Evolutionary conservation across 2,888 invertebrate species (phyloP), one percentile per base, ranked within the genome.

Genomic region (Tholera decimalis): DNA sequence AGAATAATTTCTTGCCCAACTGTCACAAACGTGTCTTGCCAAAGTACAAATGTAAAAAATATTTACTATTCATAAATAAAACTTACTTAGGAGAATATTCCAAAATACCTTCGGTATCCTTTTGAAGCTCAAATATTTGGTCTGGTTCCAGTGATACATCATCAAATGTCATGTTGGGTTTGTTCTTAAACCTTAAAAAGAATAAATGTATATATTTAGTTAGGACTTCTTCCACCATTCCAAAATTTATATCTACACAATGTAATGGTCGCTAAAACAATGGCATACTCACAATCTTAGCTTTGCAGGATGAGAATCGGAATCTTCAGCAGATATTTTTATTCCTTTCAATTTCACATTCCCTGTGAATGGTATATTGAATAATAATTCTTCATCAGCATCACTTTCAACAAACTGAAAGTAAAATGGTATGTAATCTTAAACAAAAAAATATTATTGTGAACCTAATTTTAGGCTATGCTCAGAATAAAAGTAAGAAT

Each of bases 281-380:
- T 33, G 35, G 20, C 50, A 33, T 77, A 96, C 97, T 97, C 95
- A 99, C 98, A 99, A 88, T 96, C 98, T 97, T 93, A 99, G 96
- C 91, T 97, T 97, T 26, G 97, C 96, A 18, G 99, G 99, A 95
- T 99, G 98, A 22, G 97, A 96, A 71, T 97, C 97, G 75, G 98
- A 97, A 88, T 98, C 98, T 74, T 98, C 98, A n/a, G 99, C 99
- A 80, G 98, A 96, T 57, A 99, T 95, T 82, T 98, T 98, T 44
- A 99, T 97, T 11, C 99, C 99, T 94, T 99, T 99, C 54, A 99
- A 93, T 92, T 99, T 99, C 1, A 99, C 96, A 95, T 98, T 98
- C 35, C 99, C 99, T 39, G 98, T 98, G 89, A 99, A 99, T 28
- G 99, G 99, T 85, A 99, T 98, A 90, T 99, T 99, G 89, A 99